phyloP scores from a whole-genome alignment of 2,113 vertebrate species.

The Corythaeola cristata region DNA sequence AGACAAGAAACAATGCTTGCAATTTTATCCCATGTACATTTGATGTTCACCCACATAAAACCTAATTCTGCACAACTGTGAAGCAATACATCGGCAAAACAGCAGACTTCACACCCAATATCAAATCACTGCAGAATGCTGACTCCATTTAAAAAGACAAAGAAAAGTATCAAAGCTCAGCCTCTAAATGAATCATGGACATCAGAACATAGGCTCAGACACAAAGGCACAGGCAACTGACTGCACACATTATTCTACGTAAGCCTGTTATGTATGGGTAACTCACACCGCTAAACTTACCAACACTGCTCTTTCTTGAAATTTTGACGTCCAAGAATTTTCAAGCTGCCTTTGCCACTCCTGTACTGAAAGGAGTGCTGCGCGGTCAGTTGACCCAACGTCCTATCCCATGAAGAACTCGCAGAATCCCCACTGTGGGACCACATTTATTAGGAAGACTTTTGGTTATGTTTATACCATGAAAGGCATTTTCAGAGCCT shows the following conservation, averaged over 20 bases:
- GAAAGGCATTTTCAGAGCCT: neutral
- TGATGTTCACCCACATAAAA: neutral
- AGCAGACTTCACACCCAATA: neutral
- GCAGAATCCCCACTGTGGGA: neutral
- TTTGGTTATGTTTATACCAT: neutral
- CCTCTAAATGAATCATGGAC: neutral
- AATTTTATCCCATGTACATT: neutral
- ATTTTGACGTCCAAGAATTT: neutral
- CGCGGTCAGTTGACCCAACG: fast-evolving
- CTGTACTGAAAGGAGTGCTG: neutral
- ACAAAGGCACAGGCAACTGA: neutral
- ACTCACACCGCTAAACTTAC: neutral
- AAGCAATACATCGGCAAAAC: neutral
- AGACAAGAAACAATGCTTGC: neutral
- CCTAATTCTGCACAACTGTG: neutral
- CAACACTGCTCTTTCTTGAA: neutral
- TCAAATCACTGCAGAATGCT: neutral
- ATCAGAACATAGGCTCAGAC: neutral
- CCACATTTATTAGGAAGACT: neutral
- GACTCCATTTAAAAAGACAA: neutral
- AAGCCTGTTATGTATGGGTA: neutral
- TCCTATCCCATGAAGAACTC: neutral
- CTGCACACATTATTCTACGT: fast-evolving
- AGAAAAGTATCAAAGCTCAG: neutral
- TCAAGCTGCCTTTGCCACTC: neutral